Conservation (phyloP, 2,888 invertebrate species). For the Lepidocyrtinus sp. region DNA sequence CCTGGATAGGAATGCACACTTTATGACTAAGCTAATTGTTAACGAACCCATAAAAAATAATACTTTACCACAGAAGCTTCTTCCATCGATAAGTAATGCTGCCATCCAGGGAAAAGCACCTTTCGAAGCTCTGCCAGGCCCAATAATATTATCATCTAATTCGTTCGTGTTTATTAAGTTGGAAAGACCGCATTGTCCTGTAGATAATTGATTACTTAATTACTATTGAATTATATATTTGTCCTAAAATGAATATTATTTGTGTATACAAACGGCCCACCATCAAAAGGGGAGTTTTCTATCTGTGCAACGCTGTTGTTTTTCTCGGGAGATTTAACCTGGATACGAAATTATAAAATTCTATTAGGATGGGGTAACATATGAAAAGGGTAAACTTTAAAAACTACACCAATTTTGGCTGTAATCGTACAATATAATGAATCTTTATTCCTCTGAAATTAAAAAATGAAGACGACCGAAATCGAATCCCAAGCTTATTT, state of each 20-base stretch:
- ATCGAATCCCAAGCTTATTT: constrained; percentile 68
- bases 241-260: constrained; percentile 5
- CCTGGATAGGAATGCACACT: not conserved
- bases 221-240: not conserved
- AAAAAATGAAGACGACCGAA: constrained; percentile 67
- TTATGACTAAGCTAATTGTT: constrained; percentile 35
- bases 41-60: constrained; percentile 58
- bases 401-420: too few relatives aligned
- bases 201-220: not conserved
- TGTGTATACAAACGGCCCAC: too few relatives aligned
- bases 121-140: constrained; percentile 57
- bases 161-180: constrained; percentile 21
- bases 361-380: too few relatives aligned
- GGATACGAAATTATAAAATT: too few relatives aligned
- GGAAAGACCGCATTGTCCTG: constrained; percentile 37
- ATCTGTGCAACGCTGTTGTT: constrained; percentile 19
- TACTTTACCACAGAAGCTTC: constrained; percentile 66
- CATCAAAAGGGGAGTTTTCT: constrained; percentile 57
- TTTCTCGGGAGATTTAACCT: constrained; percentile 54
- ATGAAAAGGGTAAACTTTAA: too few relatives aligned
- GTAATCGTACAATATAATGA: constrained; percentile 65
- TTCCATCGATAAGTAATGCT: constrained; percentile 66
- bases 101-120: constrained; percentile 70
- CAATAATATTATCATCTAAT: constrained; percentile 58
- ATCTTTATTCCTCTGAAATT: constrained; percentile 69